Conservation (phyloP, 2,797 vertebrate species). For the Merluccius polli region DNA sequence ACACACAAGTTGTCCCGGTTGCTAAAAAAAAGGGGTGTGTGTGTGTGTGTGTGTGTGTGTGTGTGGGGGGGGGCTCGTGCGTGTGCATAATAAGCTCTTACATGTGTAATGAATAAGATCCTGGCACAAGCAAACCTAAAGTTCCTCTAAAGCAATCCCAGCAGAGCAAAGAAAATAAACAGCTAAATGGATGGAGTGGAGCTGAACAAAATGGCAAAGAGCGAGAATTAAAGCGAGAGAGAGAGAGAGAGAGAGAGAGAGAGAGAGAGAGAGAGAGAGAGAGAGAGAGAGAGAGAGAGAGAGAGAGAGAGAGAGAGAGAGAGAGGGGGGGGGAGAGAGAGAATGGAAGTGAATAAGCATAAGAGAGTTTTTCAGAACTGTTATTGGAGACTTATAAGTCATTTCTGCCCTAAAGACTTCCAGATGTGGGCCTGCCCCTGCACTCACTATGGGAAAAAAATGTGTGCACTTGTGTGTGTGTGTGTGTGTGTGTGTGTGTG, state of each 20-base stretch:
- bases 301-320: constrained; percentile 30
- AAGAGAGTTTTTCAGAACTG: constrained; percentile 58
- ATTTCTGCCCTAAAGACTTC: constrained; percentile 78
- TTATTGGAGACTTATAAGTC: constrained; percentile 77
- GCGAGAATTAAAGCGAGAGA: constrained; percentile 11
- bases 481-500: neutral
- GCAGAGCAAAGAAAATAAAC: constrained; percentile 61
- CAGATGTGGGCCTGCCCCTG: constrained; percentile 73
- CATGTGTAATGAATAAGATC: constrained; percentile 63
- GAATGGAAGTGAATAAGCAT: constrained; percentile 6
- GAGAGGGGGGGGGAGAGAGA: constrained; percentile 40
- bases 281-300: constrained; percentile 32
- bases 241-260: constrained; percentile 26
- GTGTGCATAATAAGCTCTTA: constrained; percentile 1
- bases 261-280: constrained; percentile 32
- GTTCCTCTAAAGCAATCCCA: constrained; percentile 62
- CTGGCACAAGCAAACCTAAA: constrained; percentile 52
- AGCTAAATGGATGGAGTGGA: constrained; percentile 60
- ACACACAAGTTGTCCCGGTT: neutral
- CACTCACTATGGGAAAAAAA: neutral
- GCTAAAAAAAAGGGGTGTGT: neutral
- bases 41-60: neutral
- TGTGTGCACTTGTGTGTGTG: constrained; percentile 18
- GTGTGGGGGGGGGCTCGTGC: neutral
- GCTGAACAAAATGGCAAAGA: constrained; percentile 40